Base-by-base conservation (phyloP, 2,888 invertebrate species). In the Oxycera nigricornis region DNA sequence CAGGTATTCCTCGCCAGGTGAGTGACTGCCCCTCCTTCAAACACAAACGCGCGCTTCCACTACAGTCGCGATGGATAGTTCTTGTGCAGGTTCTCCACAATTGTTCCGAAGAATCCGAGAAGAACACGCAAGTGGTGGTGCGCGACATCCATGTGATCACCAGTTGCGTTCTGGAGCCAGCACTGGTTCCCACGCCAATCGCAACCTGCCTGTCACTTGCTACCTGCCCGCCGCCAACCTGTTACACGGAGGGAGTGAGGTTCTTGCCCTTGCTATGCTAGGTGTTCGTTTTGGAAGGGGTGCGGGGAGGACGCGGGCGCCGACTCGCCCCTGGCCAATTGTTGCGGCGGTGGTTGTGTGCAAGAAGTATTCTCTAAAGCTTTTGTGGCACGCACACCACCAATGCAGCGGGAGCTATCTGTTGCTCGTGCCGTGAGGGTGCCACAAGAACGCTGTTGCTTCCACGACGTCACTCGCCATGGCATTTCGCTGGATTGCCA, bases 231-330 rank as follows among this genome's bases (percentile, higher is more conserved):
- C 55, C 41, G 72, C 57, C 79, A 79, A 79, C 78, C 79, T 79
- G 79, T 79, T 79, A 79, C 79, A 77, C 77, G 72, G 77, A 39
- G 62, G 76, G 78, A 76, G 76, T 78, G 77, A 61, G 78, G 78
- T 79, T 79, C 77, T 78, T 79, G 79, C 78, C 79, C 79, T 79
- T 77, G 77, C 73, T 78, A 75, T 77, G 77, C 73, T 78, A 75
- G 20, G 20, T 2, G 26, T 7, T 75, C 78, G 76, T 75, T 76
- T 78, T 74, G 73, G 75, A 76, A 74, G 74, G 62, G 73, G 67
- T 73, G 73, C 7, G 59, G 57, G 31, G 74, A 76, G 76, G 75
- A 75, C 74, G 76, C 75, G 77, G 55, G 73, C 72, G 50, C 20
- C 6, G 39, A 1, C 39, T 62, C 20, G 28, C 30, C 30, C n/a